Evolutionary conservation across 1,140 invertebrate genomes (phyloP), one percentile per base, ranked within the genome.

Genomic region (Drosophila nikananu): DNA sequence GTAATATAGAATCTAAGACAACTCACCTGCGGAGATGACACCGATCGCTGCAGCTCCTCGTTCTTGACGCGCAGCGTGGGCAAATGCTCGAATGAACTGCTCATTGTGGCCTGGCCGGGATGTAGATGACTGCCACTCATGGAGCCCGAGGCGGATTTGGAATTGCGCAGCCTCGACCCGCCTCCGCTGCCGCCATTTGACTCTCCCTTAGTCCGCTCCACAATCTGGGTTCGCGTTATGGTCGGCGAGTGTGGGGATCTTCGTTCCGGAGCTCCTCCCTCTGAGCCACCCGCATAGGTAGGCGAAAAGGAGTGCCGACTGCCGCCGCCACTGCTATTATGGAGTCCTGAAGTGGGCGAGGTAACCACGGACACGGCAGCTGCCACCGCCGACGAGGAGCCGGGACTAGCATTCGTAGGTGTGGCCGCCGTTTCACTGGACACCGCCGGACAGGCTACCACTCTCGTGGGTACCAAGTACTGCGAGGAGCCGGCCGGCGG

Each of bases 21-120:
- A 35, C 60, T 92, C 62, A 93, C 92, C 83, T 95, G 68, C 68
- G 95, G 95, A 39, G 95, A 95, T 13, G 95, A 95, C 58, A 94
- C 93, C 68, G 94, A 94, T 46, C 95, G 91, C 70, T 94, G 94
- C 42, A 95, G 80, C 78, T 95, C 94, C 79, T 95, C 94, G 55
- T 93, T 93, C 72, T 94, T 90, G 19, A 94, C 93, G 60, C 94
- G 91, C 42, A 94, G 81, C 57, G 94, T 92, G 49, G 93, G 92
- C 79, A 93, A 83, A 77, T 93, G 92, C 77, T 93, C 92, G 57
- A 91, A 91, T 39, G 92, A 93, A 80, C 86, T 86, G 66, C 83
- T 91, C 61, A 73, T 77, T 27, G 76, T 64, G 32, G 52, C 41
- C 51, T 80, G 82, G 46, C 77, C 81, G 42, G 80, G 86, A 82